Evolutionary conservation across 1,140 invertebrate genomes (phyloP).

Genomic region (Littorina saxatilis): DNA sequence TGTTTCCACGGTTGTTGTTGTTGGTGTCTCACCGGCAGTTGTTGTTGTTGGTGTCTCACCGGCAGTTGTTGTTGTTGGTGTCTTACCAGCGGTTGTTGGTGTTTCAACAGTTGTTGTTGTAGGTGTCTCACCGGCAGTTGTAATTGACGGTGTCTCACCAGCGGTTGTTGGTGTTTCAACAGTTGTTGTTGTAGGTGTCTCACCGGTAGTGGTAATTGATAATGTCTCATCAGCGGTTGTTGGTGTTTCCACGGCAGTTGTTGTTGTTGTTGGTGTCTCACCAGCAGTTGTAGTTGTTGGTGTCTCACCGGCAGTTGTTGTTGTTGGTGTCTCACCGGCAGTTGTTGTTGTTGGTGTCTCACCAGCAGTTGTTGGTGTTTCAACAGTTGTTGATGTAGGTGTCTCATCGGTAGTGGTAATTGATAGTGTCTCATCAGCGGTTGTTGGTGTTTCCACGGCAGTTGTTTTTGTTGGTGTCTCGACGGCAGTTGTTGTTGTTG

Average conservation of each 20-base stretch:
- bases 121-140: background rate
- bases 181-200: slow-evolving; percentile 10
- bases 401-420: background rate
- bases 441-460: background rate
- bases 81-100: background rate
- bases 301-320: background rate
- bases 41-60: slow-evolving; percentile 4
- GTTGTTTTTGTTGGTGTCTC: slow-evolving; percentile 19
- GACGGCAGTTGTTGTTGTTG: slow-evolving; percentile 15
- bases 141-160: background rate
- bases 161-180: background rate
- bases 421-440: background rate
- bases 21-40: slow-evolving; percentile 3
- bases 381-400: background rate
- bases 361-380: background rate
- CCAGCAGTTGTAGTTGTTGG: slow-evolving; percentile 24
- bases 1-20: background rate
- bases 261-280: background rate
- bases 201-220: slow-evolving; percentile 14
- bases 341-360: background rate
- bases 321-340: background rate
- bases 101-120: slow-evolving; percentile 17
- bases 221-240: slow-evolving; percentile 11
- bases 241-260: background rate
- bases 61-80: slow-evolving; percentile 11